A percentile compares a stretch with the other conserved stretches of the same genome.
Conservation (phyloP, 1,140 invertebrate genomes). For the Odontomachus brunneus region DNA sequence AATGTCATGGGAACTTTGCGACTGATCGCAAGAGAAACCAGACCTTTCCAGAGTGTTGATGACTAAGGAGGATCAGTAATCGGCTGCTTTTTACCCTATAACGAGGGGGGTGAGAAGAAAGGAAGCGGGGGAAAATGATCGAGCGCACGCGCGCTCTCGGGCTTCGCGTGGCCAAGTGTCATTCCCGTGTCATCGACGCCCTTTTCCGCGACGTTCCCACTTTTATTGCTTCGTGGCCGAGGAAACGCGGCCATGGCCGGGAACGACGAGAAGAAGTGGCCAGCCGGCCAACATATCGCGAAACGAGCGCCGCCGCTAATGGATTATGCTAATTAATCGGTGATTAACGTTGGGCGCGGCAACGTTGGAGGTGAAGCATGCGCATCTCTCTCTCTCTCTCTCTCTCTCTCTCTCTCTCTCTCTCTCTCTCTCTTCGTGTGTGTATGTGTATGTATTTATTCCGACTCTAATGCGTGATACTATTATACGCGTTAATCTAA, state of each 20-base stretch:
- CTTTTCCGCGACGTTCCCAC: constrained; percentile 46
- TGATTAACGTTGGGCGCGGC: constrained; percentile 41
- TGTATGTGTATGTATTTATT: no score
- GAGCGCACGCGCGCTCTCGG: no score
- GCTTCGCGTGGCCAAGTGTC: no score
- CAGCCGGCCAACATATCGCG: constrained; percentile 27
- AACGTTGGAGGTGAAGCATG: constrained; percentile 16
- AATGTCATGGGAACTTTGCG: no score
- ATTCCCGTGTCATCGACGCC: constrained; percentile 14
- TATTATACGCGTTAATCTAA: constrained; percentile 45
- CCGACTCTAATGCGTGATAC: background rate
- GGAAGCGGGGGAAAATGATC: background rate
- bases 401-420: background rate
- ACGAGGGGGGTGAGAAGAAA: background rate
- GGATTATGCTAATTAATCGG: constrained; percentile 54
- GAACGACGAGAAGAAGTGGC: constrained; percentile 19
- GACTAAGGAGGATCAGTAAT: no score
- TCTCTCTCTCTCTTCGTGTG: no score
- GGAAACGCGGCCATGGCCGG: constrained; percentile 37
- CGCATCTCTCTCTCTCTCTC: background rate
- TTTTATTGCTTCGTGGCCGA: constrained; percentile 70
- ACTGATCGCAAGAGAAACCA: no score
- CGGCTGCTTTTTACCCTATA: no score
- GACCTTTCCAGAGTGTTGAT: no score
- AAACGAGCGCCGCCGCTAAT: constrained; percentile 32